phyloP scores from a whole-genome alignment of 2,888 invertebrate species.

The Cactoblastis cactorum region DNA sequence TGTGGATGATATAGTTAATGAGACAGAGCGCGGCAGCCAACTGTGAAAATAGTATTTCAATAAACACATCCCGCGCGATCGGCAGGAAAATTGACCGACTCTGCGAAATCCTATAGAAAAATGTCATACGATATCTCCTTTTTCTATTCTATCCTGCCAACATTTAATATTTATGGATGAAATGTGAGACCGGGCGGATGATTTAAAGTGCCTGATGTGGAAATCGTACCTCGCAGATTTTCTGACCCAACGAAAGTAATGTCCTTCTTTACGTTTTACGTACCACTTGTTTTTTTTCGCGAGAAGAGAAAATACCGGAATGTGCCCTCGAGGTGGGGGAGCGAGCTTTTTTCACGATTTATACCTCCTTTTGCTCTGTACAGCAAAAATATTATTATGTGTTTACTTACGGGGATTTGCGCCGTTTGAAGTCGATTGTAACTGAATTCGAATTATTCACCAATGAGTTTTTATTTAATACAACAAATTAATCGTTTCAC shows the following conservation, averaged over 20 bases:
- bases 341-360: constrained; percentile 63
- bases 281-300: constrained; percentile 72
- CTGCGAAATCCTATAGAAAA: constrained; percentile 68
- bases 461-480: constrained; percentile 44
- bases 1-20: constrained; percentile 42
- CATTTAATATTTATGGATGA: constrained; percentile 79
- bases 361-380: constrained; percentile 65
- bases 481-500: constrained; percentile 26
- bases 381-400: constrained; percentile 69
- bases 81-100: constrained; percentile 76
- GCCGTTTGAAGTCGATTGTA: constrained; percentile 70
- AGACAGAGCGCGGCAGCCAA: constrained; percentile 52
- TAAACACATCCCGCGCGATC: constrained; percentile 69
- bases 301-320: constrained; percentile 59
- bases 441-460: constrained; percentile 54
- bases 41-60: constrained; percentile 73
- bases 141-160: constrained; percentile 61
- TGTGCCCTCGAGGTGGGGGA: constrained; percentile 63
- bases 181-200: constrained; percentile 76
- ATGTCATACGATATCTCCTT: constrained; percentile 70
- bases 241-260: constrained; percentile 75
- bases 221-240: constrained; percentile 75
- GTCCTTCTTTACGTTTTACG: constrained; percentile 73
- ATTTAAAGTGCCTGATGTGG: constrained; percentile 77
- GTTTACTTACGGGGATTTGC: constrained; percentile 70